Evolutionary conservation across 2,888 invertebrate species (phyloP).

Genomic region (Tenthredo mesomela): DNA sequence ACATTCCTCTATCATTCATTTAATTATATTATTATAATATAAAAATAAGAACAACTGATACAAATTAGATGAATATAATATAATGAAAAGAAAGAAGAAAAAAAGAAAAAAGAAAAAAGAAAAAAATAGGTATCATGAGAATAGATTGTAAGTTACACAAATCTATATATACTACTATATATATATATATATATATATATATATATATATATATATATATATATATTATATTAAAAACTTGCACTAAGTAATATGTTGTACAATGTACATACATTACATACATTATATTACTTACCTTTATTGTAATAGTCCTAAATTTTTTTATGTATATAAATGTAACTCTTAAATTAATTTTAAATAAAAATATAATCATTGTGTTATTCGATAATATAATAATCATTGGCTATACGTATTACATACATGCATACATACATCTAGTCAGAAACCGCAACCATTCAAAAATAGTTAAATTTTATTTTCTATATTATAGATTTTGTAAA

Average conservation of each 20-base stretch:
- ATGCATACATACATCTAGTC: background rate
- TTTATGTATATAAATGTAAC: slow-evolving; percentile 78
- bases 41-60: slow-evolving; percentile 65
- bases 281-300: slow-evolving; percentile 63
- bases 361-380: slow-evolving; percentile 77
- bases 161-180: slow-evolving; percentile 63
- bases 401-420: background rate
- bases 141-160: slow-evolving; percentile 60
- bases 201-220: slow-evolving; percentile 64
- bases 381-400: slow-evolving; percentile 43
- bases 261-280: slow-evolving; percentile 61
- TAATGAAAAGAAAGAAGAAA: background rate
- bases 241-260: slow-evolving; percentile 65
- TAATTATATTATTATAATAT: slow-evolving; percentile 59
- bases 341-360: slow-evolving; percentile 77
- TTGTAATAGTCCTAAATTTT: slow-evolving; percentile 76
- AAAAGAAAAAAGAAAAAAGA: slow-evolving; percentile 54
- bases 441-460: background rate
- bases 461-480: background rate
- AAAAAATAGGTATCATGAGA: slow-evolving; percentile 59
- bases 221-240: slow-evolving; percentile 67
- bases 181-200: slow-evolving; percentile 63
- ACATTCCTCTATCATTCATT: slow-evolving; percentile 75
- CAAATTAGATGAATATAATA: slow-evolving; percentile 64
- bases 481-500: background rate